A percentile compares a stretch with the other conserved stretches of the same genome.
Conservation (phyloP, 1,140 invertebrate species). For the Hycleus phaleratus region DNA sequence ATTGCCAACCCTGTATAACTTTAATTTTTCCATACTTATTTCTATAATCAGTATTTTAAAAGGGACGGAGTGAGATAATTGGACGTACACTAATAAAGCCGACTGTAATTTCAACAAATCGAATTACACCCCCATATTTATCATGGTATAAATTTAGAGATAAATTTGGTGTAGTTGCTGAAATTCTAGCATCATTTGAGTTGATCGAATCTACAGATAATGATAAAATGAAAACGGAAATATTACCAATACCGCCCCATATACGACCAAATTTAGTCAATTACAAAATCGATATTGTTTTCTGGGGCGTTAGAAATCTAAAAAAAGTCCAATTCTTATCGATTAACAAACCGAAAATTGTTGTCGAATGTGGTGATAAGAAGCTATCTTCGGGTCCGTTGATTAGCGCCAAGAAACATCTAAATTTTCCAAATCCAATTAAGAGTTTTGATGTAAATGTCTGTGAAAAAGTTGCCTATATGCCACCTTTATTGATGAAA, state of each 20-base stretch:
- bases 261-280: conserved; percentile 40
- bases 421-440: conserved; percentile 44
- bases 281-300: conserved; percentile 50
- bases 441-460: conserved; percentile 42
- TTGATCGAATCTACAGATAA: conserved; percentile 42
- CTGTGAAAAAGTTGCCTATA: conserved; percentile 32
- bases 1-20: no score
- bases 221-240: conserved; percentile 4
- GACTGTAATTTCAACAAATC: conserved; percentile 25
- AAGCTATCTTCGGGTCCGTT: conserved; percentile 49
- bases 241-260: conserved; percentile 43
- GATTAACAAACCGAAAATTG: conserved; percentile 47
- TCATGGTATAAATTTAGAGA: conserved; percentile 47
- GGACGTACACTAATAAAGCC: conserved; percentile 28
- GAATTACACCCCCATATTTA: conserved; percentile 43
- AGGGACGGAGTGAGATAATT: neutral
- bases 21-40: no score
- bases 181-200: conserved; percentile 51
- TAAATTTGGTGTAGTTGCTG: conserved; percentile 41
- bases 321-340: conserved; percentile 42
- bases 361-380: conserved; percentile 48
- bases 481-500: conserved; percentile 47
- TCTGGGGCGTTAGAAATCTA: conserved; percentile 55
- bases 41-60: no score
- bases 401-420: conserved; percentile 41